phyloP scores from a whole-genome alignment of 2,888 invertebrate species.

The Erebia aethiops region DNA sequence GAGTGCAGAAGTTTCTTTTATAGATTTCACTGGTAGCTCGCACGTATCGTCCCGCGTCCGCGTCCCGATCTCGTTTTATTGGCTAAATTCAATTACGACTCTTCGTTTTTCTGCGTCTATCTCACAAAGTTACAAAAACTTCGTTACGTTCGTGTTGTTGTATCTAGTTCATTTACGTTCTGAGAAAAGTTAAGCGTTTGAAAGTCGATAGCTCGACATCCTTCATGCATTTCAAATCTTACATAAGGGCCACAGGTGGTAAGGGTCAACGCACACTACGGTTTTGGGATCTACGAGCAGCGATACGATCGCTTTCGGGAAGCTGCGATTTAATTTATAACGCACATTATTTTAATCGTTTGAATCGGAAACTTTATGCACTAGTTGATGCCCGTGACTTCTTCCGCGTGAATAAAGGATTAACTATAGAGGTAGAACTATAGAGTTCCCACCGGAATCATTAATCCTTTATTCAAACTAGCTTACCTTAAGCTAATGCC shows the following conservation, averaged over 20 bases:
- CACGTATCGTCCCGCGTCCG: slow-evolving; percentile 7
- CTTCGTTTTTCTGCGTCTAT: slow-evolving; percentile 12
- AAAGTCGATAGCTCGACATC: background rate
- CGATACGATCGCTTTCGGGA: too few species aligned
- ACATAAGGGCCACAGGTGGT: background rate
- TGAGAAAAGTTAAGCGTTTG: background rate
- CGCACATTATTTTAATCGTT: too few species aligned
- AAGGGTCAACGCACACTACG: too few species aligned
- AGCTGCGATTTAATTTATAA: too few species aligned
- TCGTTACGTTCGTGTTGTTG: background rate
- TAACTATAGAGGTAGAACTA: too few species aligned
- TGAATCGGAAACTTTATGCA: too few species aligned
- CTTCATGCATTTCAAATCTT: background rate
- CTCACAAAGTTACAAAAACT: slow-evolving; percentile 12
- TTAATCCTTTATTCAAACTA: too few species aligned
- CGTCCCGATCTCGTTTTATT: slow-evolving; percentile 17
- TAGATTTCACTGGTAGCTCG: slow-evolving; percentile 1
- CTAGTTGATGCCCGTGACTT: too few species aligned
- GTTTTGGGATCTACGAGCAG: too few species aligned
- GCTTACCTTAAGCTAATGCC: too few species aligned
- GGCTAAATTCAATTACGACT: slow-evolving; percentile 18
- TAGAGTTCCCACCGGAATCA: too few species aligned
- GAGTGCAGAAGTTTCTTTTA: background rate
- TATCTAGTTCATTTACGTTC: background rate
- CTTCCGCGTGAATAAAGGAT: too few species aligned